Base-by-base conservation (phyloP, 2,797 vertebrate genomes). In the Crenuchus spilurus region DNA sequence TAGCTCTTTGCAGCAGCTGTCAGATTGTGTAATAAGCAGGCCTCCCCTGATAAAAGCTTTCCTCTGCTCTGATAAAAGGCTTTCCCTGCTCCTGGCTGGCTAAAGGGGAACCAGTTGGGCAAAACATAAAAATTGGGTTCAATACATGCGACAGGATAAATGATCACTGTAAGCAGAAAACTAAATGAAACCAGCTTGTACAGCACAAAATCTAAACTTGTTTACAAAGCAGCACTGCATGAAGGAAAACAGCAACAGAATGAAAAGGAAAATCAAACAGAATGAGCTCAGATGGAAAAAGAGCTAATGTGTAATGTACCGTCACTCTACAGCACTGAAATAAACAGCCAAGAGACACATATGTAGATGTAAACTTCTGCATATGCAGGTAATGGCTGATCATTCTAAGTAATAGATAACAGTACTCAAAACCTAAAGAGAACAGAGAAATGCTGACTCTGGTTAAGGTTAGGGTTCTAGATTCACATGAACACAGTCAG, bases 11-110 rank as follows among this genome's bases (percentile, higher is more conserved):
- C 52, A 52, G 31, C 72, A 80, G 75, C 77, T 82, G 72, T 61
- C 68, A 68, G 44, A 44, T 74, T 70, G 67, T 54, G 68, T 70
- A 75, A 51, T 71, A 70, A 76, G 61, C 54, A 67, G 46, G 42
- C 74, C 71, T 70, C 73, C 69, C 63, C 30, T 72, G 63, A 72
- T 64, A 76, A 72, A 77, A 72, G 51, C 68, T 35, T 72, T 75
- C 64, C 64, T 64, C 73, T 72, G 24, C 61, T 49, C 61, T 41
- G 75, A 75, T 72, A 80, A 70, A 78, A 64, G 26, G 55, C 60
- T 72, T 73, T 33, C 60, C 48, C 46, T 52, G 65, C 33, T 42
- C 62, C 58, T 77, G 30, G 46, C 26, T 46, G 63, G 46, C 46
- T 67, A 26, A 62, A 44, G 37, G 52, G 37, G 39, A 57, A 65